Base-by-base conservation (phyloP, 2,888 invertebrate species). In the Zeuzera pyrina region DNA sequence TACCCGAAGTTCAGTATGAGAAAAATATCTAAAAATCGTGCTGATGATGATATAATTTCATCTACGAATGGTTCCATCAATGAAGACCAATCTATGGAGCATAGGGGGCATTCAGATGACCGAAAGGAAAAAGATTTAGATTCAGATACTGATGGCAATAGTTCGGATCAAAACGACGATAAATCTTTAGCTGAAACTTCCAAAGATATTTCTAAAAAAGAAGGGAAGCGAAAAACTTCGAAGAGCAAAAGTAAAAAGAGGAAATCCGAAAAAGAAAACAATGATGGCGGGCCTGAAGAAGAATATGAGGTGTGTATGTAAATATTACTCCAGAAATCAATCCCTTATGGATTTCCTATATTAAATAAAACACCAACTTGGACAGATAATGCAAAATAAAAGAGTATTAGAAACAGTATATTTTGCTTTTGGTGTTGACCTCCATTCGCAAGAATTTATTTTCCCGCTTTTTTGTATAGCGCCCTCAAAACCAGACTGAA, bases 221-320 rank as follows among this genome's bases (percentile, higher is more conserved):
- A 49, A 39, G 47, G 40, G 49, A 57, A 73, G 46, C 60, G 54
- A 32, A 51, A 58, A 34, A 55, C 56, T 35, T 45, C 56, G 65
- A 60, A 44, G 50, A 44, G 36, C 65, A 66, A 55, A 34, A 30
- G 35, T 22, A 77, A 69, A 40, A 74, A 78, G 50, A 65, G 53
- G 48, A 72, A 62, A 50, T 55, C 57, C 2, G 72, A 68, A 6
- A 74, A 77, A 39, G 60, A n/a, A 10, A 55, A 29, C 47, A 51
- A 27, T 47, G n/a, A 39, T 29, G 35, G 52, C 43, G 49, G 54
- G 8, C 50, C 32, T 5, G 66, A 70, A 33, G 69, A 79, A 34
- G 87, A 86, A 36, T 86, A 85, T 42, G 87, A 88, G 84, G 88
- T 86, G 43, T 33, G 35, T 25, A 10, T 25, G 12, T 7, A 7